A percentile compares a stretch with the other conserved stretches of the same genome.
Evolutionary conservation across 2,888 invertebrate genomes (phyloP).

Genomic region (Agrotis segetum): DNA sequence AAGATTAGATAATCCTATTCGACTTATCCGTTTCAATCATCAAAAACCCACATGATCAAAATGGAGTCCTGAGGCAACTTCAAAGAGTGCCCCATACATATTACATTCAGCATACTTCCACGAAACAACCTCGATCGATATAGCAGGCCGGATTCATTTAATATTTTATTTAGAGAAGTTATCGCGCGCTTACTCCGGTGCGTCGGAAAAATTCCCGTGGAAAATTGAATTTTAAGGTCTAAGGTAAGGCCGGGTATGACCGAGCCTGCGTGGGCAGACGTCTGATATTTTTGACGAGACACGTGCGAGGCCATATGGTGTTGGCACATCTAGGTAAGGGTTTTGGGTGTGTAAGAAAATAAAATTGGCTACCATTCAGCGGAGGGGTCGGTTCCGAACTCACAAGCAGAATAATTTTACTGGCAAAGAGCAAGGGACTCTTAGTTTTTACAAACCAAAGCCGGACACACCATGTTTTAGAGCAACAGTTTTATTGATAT

Average conservation of each 20-base stretch:
- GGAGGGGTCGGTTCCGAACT: too few relatives aligned
- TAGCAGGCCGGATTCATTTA: slow-evolving; percentile 61
- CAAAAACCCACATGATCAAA: slow-evolving; percentile 3
- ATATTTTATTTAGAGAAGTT: slow-evolving; percentile 67
- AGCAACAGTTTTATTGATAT: too few relatives aligned
- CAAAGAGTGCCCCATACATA: slow-evolving; percentile 49
- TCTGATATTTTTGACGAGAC: slow-evolving; percentile 32
- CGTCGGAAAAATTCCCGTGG: slow-evolving; percentile 52
- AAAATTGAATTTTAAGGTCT: slow-evolving; percentile 64
- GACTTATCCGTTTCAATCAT: not conserved
- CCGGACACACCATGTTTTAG: too few relatives aligned
- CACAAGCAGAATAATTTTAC: too few relatives aligned
- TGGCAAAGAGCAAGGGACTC: too few relatives aligned
- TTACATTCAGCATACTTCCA: slow-evolving; percentile 46
- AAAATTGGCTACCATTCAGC: too few relatives aligned
- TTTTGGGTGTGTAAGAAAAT: not conserved
- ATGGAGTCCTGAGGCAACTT: slow-evolving; percentile 10
- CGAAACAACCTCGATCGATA: slow-evolving; percentile 62
- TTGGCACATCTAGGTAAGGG: slow-evolving; percentile 3
- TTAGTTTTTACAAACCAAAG: too few relatives aligned
- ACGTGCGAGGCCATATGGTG: not conserved
- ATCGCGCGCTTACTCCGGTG: slow-evolving; percentile 49
- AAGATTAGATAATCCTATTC: not conserved
- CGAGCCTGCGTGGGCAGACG: slow-evolving; percentile 15
- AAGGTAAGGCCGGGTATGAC: slow-evolving; percentile 14